phyloP scores from a whole-genome alignment of 2,113 vertebrate species.

The Dascyllus trimaculatus region DNA sequence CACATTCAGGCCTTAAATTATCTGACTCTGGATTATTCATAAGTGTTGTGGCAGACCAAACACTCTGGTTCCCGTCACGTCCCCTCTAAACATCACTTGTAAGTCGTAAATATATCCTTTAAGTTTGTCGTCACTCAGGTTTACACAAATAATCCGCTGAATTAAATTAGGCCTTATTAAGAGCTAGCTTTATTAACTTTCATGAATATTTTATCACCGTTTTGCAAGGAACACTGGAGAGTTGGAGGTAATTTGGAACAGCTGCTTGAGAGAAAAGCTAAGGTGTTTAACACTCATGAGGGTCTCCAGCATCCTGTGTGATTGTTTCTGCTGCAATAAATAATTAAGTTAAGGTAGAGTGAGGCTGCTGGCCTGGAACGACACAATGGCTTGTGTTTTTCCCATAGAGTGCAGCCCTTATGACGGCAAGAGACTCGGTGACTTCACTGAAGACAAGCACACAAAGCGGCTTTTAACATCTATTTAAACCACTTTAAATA shows the following conservation, averaged over 20 bases:
- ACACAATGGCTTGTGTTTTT: neutral
- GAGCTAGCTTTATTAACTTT: constrained; percentile 49
- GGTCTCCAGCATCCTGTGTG: constrained; percentile 30
- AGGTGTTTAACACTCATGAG: constrained; percentile 43
- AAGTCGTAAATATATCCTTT: constrained; percentile 7
- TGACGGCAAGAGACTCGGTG: neutral
- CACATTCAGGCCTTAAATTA: too few species aligned
- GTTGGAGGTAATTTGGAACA: constrained; percentile 56
- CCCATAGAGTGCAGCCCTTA: neutral
- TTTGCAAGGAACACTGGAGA: constrained; percentile 49
- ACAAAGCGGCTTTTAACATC: neutral
- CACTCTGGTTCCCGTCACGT: constrained; percentile 2
- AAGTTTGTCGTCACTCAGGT: constrained; percentile 14
- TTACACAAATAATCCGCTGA: constrained; percentile 45
- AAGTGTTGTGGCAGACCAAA: too few species aligned
- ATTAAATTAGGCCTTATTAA: constrained; percentile 59
- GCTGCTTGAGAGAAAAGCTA: constrained; percentile 46
- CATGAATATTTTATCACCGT: constrained; percentile 65
- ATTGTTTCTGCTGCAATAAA: constrained; percentile 46
- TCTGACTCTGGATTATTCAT: too few species aligned
- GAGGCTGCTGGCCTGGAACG: constrained; percentile 35
- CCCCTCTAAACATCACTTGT: constrained; percentile 17
- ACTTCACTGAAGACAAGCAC: neutral
- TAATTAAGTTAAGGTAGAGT: constrained; percentile 35
- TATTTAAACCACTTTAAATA: neutral